Percentiles rank a stretch among this genome's conserved stretches.
These are phyloP conservation scores for Anolis apletophallus DNA, from an alignment of 2,797 vertebrate species.

Conservation along the genomic window DNA sequence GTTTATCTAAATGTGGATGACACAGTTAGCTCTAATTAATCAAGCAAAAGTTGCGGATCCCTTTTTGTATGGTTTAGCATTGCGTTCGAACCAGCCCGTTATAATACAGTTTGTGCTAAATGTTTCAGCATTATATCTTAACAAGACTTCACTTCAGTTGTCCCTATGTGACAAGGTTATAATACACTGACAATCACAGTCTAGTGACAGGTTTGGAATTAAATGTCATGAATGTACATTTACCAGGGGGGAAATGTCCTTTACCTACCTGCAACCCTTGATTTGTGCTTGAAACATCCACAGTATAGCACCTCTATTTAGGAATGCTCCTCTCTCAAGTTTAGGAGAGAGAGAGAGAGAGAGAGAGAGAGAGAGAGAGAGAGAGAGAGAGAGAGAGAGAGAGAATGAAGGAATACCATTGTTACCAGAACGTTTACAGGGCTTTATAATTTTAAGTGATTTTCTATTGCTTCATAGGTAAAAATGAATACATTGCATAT, in stretches of 20 bases:
- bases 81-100: background rate
- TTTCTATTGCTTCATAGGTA: constrained; percentile 69
- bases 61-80: background rate
- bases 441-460: constrained; percentile 70
- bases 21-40: background rate
- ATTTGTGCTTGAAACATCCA: constrained; percentile 22
- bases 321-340: constrained; percentile 52
- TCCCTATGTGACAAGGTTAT: constrained; percentile 71
- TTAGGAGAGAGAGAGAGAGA: constrained; percentile 31
- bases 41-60: background rate
- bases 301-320: constrained; percentile 50
- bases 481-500: constrained; percentile 65
- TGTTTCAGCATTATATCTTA: constrained; percentile 64
- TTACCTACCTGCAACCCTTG: constrained; percentile 44
- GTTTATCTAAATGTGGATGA: background rate
- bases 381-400: background rate
- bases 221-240: constrained; percentile 66
- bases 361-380: constrained; percentile 27
- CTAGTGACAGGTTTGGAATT: constrained; percentile 75
- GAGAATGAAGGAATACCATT: constrained; percentile 41
- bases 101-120: constrained; percentile 68
- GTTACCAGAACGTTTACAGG: constrained; percentile 64
- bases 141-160: constrained; percentile 69
- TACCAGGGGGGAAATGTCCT: constrained; percentile 71
- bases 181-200: constrained; percentile 83